phyloP scores from a whole-genome alignment of 1,140 invertebrate species.

The Drosophila elegans region DNA sequence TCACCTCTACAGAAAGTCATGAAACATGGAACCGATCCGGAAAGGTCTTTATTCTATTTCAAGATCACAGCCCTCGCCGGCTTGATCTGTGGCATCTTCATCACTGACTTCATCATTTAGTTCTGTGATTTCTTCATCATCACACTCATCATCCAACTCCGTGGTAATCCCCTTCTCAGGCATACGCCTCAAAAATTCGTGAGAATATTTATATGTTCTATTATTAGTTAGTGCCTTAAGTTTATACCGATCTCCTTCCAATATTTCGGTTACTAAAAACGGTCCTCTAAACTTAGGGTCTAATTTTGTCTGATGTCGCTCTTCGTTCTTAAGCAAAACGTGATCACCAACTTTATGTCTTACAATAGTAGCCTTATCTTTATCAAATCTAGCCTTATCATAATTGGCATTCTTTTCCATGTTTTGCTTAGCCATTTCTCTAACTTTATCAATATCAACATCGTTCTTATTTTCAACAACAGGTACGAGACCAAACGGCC shows the following conservation, averaged over 20 bases:
- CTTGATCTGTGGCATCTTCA: background rate
- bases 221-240: no score
- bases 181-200: conserved; percentile 13
- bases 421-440: conserved; percentile 1
- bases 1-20: conserved; percentile 3
- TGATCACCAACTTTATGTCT: background rate
- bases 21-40: no score
- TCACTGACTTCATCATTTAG: background rate
- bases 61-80: conserved; percentile 1
- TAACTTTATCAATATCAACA: background rate
- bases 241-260: no score
- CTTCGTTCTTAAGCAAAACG: conserved; percentile 1
- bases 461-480: background rate
- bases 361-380: background rate
- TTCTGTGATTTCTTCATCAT: no score
- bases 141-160: background rate
- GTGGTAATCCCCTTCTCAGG: conserved; percentile 6
- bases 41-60: no score
- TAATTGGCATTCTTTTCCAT: conserved; percentile 1
- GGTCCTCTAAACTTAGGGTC: no score
- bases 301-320: background rate
- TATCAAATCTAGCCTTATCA: conserved; percentile 5
- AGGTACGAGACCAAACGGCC: background rate
- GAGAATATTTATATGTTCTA: background rate
- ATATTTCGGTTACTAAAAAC: no score